A percentile compares a stretch with the other conserved stretches of the same genome.
phyloP scores from a whole-genome alignment of 2,888 invertebrate genomes.

The Alcis repandata region DNA sequence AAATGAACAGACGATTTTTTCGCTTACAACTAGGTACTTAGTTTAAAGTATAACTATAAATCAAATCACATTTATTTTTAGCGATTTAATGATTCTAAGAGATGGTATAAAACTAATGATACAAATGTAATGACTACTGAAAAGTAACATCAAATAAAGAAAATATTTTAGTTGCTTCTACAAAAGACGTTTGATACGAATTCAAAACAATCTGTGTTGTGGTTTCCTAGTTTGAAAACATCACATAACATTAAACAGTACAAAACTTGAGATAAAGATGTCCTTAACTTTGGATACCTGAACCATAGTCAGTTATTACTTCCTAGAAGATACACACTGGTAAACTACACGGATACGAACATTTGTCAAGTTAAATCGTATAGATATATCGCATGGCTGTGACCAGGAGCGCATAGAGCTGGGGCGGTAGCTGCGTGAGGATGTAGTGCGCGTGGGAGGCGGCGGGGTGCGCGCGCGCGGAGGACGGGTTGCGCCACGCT shows the following conservation, averaged over 20 bases:
- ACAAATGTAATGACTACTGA: too few relatives aligned
- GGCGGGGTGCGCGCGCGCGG: slow-evolving; percentile 64
- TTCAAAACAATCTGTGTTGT: too few relatives aligned
- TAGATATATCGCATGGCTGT: slow-evolving; percentile 70
- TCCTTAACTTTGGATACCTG: background rate
- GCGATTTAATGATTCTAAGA: too few relatives aligned
- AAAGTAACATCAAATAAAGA: background rate
- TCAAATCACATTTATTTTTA: slow-evolving; percentile 21
- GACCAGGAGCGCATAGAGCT: slow-evolving; percentile 71
- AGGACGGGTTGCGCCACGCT: slow-evolving; percentile 70
- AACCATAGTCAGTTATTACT: slow-evolving; percentile 2
- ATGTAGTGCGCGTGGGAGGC: slow-evolving; percentile 75
- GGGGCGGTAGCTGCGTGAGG: slow-evolving; percentile 70
- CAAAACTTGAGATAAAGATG: background rate
- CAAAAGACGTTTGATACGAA: too few relatives aligned
- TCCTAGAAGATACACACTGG: background rate
- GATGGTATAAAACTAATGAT: too few relatives aligned
- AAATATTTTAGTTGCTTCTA: background rate
- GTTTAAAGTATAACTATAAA: too few relatives aligned
- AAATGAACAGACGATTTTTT: slow-evolving; percentile 8
- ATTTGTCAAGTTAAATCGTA: slow-evolving; percentile 57
- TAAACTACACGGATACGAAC: slow-evolving; percentile 2
- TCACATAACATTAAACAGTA: background rate
- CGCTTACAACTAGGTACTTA: slow-evolving; percentile 1
- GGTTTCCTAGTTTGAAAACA: background rate